Percentiles rank a stretch among this genome's conserved stretches.
phyloP scores from a whole-genome alignment of 2,797 vertebrate species.

The Chrysocyon brachyurus region DNA sequence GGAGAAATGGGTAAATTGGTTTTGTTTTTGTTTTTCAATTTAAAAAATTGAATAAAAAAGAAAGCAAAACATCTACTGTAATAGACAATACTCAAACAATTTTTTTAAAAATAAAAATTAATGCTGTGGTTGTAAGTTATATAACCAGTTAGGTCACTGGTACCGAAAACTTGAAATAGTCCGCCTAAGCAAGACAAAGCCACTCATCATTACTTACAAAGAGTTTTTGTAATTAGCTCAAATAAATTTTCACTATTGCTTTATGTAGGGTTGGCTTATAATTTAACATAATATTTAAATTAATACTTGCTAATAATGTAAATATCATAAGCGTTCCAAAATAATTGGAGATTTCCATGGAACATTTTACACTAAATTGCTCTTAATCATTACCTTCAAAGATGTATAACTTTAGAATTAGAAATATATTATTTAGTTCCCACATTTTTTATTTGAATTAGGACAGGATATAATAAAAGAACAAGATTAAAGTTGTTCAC shows the following conservation, averaged over 20 bases:
- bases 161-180: slow-evolving; percentile 5
- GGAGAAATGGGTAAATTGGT: background rate
- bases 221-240: slow-evolving; percentile 44
- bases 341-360: background rate
- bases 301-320: background rate
- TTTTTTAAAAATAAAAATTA: slow-evolving; percentile 28
- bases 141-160: background rate
- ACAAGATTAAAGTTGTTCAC: slow-evolving; percentile 67
- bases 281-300: slow-evolving; percentile 55
- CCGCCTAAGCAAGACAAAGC: background rate
- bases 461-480: slow-evolving; percentile 59
- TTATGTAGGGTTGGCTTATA: background rate
- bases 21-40: background rate
- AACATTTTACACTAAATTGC: slow-evolving; percentile 31
- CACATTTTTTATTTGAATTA: slow-evolving; percentile 54
- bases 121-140: slow-evolving; percentile 42
- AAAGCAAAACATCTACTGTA: background rate
- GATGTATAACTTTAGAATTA: slow-evolving; percentile 8
- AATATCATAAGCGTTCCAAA: slow-evolving; percentile 54
- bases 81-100: slow-evolving; percentile 12
- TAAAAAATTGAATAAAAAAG: background rate
- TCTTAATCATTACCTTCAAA: slow-evolving; percentile 45
- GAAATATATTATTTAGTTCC: slow-evolving; percentile 36
- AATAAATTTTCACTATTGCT: slow-evolving; percentile 53
- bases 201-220: slow-evolving; percentile 21